A percentile compares a stretch with the other conserved stretches of the same genome.
Conservation (phyloP, 1,140 invertebrate genomes). For the Battus philenor region DNA sequence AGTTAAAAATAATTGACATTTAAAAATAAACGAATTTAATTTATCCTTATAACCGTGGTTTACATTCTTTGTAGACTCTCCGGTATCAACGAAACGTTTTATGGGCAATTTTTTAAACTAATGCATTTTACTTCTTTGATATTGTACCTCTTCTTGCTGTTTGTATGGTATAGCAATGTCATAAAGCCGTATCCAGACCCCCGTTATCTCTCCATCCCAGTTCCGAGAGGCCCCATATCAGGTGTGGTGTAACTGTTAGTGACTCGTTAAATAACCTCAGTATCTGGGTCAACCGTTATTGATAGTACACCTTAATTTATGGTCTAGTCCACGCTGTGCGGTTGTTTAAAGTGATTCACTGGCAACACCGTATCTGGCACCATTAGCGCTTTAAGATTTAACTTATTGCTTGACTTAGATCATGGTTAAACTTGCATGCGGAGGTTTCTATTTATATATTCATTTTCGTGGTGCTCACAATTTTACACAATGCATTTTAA, state of each 20-base stretch:
- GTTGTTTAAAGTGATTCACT: conserved; percentile 21
- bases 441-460: too few relatives aligned
- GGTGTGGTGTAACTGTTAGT: conserved; percentile 50
- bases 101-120: too few relatives aligned
- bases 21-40: background rate
- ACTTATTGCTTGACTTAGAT: conserved; percentile 10
- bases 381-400: conserved; percentile 14
- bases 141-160: conserved; percentile 4
- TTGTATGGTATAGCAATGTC: conserved; percentile 31
- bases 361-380: conserved; percentile 5
- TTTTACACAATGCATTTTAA: too few relatives aligned
- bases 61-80: background rate
- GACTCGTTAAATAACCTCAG: conserved; percentile 41
- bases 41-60: too few relatives aligned
- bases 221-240: conserved; percentile 60
- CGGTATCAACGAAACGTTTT: background rate
- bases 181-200: conserved; percentile 40
- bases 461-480: too few relatives aligned
- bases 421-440: conserved; percentile 1
- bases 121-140: too few relatives aligned
- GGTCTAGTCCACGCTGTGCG: conserved; percentile 13
- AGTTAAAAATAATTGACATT: background rate
- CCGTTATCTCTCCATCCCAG: conserved; percentile 55
- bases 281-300: conserved; percentile 62
- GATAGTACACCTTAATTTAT: conserved; percentile 35